These are phyloP conservation scores for Oikopleura albicans DNA, from an alignment of 23 tunicate species.

Conservation along the genomic window DNA sequence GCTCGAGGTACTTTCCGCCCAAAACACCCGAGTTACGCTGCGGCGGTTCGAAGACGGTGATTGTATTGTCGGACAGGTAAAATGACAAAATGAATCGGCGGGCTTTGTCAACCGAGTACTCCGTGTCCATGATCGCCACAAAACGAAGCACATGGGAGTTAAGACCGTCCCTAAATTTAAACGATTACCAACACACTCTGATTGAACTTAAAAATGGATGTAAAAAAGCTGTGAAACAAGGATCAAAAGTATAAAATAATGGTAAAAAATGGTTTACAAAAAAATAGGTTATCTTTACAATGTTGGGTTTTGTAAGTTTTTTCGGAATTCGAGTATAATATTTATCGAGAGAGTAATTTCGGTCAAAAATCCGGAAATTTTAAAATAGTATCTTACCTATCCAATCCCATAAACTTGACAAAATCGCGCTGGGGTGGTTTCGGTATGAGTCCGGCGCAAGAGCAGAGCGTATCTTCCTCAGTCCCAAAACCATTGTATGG, in stretches of 20 bases:
- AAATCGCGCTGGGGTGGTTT: constrained; percentile 89
- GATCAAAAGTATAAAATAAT: no score
- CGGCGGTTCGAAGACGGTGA: constrained; percentile 82
- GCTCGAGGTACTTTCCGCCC: constrained; percentile 80
- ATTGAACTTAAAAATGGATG: not conserved
- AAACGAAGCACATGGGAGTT: constrained; percentile 71
- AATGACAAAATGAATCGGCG: constrained; percentile 79
- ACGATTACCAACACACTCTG: not conserved
- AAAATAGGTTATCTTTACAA: not conserved
- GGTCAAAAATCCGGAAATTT: not conserved
- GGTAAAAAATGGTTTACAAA: not conserved
- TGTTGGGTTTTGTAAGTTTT: no score
- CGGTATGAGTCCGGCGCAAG: constrained; percentile 76
- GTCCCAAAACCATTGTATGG: constrained; percentile 98
- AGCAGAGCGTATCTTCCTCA: constrained; percentile 70
- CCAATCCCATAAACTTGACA: constrained; percentile 91
- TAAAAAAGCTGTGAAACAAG: not conserved
- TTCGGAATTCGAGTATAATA: no score
- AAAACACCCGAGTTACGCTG: constrained; percentile 80
- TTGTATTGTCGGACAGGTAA: constrained; percentile 81
- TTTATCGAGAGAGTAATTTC: no score
- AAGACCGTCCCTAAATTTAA: constrained; percentile 60
- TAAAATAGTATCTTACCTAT: constrained; percentile 46
- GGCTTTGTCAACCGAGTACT: constrained; percentile 53
- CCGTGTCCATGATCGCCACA: constrained; percentile 76